These are phyloP conservation scores for Morphnarchus princeps DNA, from an alignment of 2,113 vertebrate species.

Conservation along the genomic window DNA sequence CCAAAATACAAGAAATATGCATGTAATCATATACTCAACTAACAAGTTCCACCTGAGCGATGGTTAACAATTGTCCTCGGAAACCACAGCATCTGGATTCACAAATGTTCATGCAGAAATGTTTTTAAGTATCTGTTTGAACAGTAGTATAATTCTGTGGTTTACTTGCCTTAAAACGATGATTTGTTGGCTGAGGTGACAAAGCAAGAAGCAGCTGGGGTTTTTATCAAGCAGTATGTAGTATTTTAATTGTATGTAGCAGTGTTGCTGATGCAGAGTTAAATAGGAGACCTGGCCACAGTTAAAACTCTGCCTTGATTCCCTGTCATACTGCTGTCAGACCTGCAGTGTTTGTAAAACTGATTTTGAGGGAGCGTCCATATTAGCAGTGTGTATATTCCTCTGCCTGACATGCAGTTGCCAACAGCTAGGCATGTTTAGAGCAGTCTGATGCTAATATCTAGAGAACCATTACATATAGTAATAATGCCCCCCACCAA, in stretches of 20 bases:
- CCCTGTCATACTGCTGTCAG: background rate
- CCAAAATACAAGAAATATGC: background rate
- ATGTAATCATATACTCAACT: background rate
- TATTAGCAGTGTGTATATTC: background rate
- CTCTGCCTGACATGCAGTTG: background rate
- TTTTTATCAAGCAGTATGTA: background rate
- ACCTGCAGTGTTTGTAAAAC: background rate
- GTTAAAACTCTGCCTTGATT: background rate
- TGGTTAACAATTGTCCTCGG: rapidly evolving
- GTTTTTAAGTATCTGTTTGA: background rate
- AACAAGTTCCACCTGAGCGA: background rate
- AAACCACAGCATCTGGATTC: background rate
- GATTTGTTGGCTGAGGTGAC: background rate
- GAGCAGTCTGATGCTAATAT: background rate
- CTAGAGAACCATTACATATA: background rate
- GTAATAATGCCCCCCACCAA: no score
- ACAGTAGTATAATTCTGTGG: background rate
- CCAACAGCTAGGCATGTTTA: background rate
- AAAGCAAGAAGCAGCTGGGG: background rate
- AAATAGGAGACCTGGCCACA: background rate
- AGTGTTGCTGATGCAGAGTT: background rate
- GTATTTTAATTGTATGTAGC: background rate
- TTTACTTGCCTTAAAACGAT: background rate
- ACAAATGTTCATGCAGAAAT: background rate
- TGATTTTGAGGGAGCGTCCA: background rate